Evolutionary conservation across 35 echinoderm and acorn worm species (phyloP).

Genomic region (Heliocidaris tuberculata): DNA sequence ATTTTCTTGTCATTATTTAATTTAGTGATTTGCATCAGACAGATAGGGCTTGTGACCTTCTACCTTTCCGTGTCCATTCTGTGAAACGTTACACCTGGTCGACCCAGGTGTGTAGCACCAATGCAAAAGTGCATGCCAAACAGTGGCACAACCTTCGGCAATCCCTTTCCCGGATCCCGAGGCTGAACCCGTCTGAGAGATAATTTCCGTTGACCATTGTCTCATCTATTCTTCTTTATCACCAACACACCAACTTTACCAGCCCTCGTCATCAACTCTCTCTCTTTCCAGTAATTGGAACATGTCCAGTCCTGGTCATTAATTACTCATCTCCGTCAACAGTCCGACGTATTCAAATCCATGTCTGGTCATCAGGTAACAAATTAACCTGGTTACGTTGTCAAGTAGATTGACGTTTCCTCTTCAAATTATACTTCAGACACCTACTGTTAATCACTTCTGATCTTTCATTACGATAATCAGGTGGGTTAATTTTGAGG

Average conservation of each 20-base stretch:
- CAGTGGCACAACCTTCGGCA: neutral
- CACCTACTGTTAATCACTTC: slow-evolving; percentile 27
- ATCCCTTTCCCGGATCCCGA: neutral
- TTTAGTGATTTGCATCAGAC: neutral
- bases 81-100: neutral
- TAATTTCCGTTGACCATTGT: neutral
- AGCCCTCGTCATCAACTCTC: neutral
- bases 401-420: neutral
- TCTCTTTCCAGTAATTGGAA: neutral
- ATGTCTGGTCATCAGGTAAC: slow-evolving; percentile 25
- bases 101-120: neutral
- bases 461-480: neutral
- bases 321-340: slow-evolving; percentile 36
- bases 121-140: neutral
- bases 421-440: neutral
- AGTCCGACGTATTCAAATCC: slow-evolving; percentile 14
- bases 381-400: slow-evolving; percentile 33
- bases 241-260: neutral
- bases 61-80: neutral
- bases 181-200: neutral
- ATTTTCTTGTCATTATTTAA: neutral
- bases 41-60: neutral
- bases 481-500: neutral
- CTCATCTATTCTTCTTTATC: neutral
- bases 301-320: slow-evolving; percentile 16